These are phyloP conservation scores for Patella depressa DNA, from an alignment of 2,888 invertebrate genomes.

Conservation along the genomic window DNA sequence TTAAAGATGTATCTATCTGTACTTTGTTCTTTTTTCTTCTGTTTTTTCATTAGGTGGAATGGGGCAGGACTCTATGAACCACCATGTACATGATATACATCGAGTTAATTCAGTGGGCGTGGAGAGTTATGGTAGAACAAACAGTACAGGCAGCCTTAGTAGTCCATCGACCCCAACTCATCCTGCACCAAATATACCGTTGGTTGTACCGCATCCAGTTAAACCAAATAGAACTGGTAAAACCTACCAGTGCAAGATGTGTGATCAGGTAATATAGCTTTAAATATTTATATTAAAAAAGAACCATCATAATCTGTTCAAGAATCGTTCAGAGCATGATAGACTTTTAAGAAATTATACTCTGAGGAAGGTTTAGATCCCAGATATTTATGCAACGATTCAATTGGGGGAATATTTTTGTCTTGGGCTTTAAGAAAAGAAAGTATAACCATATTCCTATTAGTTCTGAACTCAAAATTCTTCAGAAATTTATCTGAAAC, in stretches of 20 bases:
- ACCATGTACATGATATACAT: constrained; percentile 47
- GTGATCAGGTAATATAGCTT: constrained; percentile 59
- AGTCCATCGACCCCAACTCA: constrained; percentile 59
- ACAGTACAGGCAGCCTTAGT: constrained; percentile 56
- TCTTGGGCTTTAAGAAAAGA: no score
- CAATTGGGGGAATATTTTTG: no score
- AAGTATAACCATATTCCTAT: no score
- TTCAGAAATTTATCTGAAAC: no score
- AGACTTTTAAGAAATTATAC: no score
- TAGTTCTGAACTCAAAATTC: no score
- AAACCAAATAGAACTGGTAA: constrained; percentile 58
- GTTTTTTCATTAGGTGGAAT: constrained; percentile 19
- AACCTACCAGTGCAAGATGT: constrained; percentile 67
- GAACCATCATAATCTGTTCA: no score
- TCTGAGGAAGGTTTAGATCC: no score
- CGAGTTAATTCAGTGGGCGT: constrained; percentile 57
- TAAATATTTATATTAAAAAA: no score
- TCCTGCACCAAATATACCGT: constrained; percentile 49
- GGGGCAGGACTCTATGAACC: constrained; percentile 37
- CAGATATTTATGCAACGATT: no score
- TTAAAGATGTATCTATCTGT: constrained; percentile 1
- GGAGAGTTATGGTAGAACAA: constrained; percentile 57
- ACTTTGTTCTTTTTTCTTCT: constrained; percentile 5
- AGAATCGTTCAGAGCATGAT: no score
- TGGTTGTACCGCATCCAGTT: constrained; percentile 65